These are phyloP conservation scores for Eilema griseolum DNA, from an alignment of 2,888 invertebrate species.

Conservation along the genomic window DNA sequence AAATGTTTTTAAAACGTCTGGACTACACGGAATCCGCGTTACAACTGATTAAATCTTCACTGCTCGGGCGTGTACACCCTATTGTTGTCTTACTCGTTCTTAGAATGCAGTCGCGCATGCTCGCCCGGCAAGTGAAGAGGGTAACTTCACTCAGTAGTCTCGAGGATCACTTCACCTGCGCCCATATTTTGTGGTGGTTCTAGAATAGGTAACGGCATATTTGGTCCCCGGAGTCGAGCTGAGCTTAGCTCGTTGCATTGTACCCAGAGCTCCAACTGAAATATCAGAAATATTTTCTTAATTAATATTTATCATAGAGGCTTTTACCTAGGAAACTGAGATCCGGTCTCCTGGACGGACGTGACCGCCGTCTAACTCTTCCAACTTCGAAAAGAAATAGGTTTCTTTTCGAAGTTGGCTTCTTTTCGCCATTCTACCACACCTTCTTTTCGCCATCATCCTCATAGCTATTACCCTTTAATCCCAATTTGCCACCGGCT, in stretches of 20 bases:
- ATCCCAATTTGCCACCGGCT: too few species aligned
- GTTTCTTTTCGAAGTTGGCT: too few species aligned
- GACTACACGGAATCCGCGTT: conserved; percentile 36
- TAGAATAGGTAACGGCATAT: conserved; percentile 56
- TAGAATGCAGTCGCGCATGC: conserved; percentile 57
- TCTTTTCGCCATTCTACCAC: too few species aligned
- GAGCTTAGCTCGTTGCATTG: conserved; percentile 84
- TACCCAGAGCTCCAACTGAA: conserved; percentile 84
- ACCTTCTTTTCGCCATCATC: too few species aligned
- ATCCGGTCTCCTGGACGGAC: too few species aligned
- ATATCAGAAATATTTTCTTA: background rate
- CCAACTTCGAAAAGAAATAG: too few species aligned
- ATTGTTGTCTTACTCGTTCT: conserved; percentile 58
- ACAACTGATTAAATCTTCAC: conserved; percentile 57
- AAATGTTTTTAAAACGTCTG: conserved; percentile 49
- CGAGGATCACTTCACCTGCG: conserved; percentile 73
- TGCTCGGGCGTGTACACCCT: conserved; percentile 59
- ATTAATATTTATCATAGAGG: background rate
- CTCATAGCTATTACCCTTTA: too few species aligned
- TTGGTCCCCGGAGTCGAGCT: conserved; percentile 73
- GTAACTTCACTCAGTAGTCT: conserved; percentile 67
- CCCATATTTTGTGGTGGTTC: conserved; percentile 60
- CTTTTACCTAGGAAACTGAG: too few species aligned
- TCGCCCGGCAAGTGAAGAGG: conserved; percentile 67
- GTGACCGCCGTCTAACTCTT: too few species aligned